Base-by-base conservation (phyloP, 1,140 invertebrate genomes). In the Dolichoris vasculosae region DNA sequence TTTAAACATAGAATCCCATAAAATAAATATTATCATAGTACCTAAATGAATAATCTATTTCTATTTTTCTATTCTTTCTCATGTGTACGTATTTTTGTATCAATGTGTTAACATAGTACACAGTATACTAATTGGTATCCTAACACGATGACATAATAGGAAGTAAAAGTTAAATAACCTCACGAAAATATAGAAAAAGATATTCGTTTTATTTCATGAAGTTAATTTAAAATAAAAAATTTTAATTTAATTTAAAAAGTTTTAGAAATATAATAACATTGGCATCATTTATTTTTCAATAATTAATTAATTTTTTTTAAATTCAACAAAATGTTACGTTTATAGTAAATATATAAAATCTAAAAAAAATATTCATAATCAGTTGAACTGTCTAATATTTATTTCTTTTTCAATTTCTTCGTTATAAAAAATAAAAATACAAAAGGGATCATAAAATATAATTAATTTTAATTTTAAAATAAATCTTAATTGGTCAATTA, bases 121-220 rank as follows among this genome's bases (percentile, higher is more conserved):
- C 15, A 43, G 51, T 83, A 43, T 75, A 83, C 38, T 75, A 75
- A 75, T 75, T 83, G 81, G 9, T 15, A 51, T 40, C 30, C n/a
- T 43, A 38, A 35, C 23, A 82, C 13, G 40, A 6, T 46, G 59
- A 64, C 38, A n/a, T 26, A 78, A 15, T 59, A 59, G 40, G 35
- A 55, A 26, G 13, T 46, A 48, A 46, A 46, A n/a, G 40, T 20
- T 35, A 77, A 35, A 55, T 55, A 48, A 35, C 35, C 43, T 51
- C 35, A 26, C 32, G 26, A 51, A 76, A 32, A 48, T 48, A 32
- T 48, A 76, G 23, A 48, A 76, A 46, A 8, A n/a, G 9, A 23
- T 26, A 51, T 48, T 17, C n/a, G 13, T 69, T 3, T 2, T 35
- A 35, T 69, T 71, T 71, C 67, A 8, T 2, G 2, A 15, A 71